phyloP scores from a whole-genome alignment of 2,797 vertebrate species.

The Amphiprion clarkii region DNA sequence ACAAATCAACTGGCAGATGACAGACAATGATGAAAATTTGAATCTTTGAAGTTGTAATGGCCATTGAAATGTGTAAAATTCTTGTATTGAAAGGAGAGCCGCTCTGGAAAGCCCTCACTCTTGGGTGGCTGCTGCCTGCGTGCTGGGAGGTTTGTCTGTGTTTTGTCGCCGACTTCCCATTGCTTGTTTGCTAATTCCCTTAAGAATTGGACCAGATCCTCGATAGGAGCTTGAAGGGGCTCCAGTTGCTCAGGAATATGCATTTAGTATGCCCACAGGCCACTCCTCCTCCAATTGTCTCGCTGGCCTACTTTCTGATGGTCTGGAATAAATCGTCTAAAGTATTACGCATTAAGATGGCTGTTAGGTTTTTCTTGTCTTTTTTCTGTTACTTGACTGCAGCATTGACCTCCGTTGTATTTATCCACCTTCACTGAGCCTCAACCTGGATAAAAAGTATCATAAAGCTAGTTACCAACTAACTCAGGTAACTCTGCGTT shows the following conservation, averaged over 20 bases:
- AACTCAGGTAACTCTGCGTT: too few species aligned
- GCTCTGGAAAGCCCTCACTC: slow-evolving; percentile 89
- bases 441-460: too few species aligned
- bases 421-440: too few species aligned
- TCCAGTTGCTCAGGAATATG: slow-evolving; percentile 80
- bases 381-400: too few species aligned
- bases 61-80: slow-evolving; percentile 99
- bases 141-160: slow-evolving; percentile 95
- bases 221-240: slow-evolving; percentile 81
- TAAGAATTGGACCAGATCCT: slow-evolving; percentile 82
- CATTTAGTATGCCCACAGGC: slow-evolving; percentile 66
- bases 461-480: too few species aligned
- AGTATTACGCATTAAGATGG: slow-evolving; percentile 41
- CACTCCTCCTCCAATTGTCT: slow-evolving; percentile 58
- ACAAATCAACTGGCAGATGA: slow-evolving; percentile 95
- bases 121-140: slow-evolving; percentile 94
- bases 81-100: slow-evolving; percentile 93
- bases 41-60: slow-evolving; percentile 99
- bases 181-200: slow-evolving; percentile 91
- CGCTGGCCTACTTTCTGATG: slow-evolving; percentile 68
- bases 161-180: slow-evolving; percentile 96
- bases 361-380: neutral
- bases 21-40: slow-evolving; percentile 98
- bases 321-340: slow-evolving; percentile 68
- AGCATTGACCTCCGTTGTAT: too few species aligned